Conservation (phyloP, 2,113 vertebrate species). For the Himantopus leucocephalus region DNA sequence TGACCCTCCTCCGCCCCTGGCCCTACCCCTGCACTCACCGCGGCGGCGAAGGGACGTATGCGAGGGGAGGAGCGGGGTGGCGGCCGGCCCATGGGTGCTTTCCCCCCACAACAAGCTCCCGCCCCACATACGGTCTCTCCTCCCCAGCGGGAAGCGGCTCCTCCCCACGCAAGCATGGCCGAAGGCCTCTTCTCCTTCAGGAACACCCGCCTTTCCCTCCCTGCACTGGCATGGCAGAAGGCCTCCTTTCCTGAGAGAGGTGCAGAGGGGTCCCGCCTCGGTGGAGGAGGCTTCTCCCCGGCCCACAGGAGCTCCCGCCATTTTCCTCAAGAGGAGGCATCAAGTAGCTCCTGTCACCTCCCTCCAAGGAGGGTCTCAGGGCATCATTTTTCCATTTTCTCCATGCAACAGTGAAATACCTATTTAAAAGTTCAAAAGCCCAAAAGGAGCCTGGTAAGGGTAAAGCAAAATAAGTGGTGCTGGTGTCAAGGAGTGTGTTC, state of each 20-base stretch:
- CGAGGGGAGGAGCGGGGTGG: background rate
- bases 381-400: background rate
- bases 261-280: rapidly evolving
- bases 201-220: rapidly evolving
- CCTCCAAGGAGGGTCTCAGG: no score
- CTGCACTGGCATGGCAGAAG: rapidly evolving
- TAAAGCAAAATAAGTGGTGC: background rate
- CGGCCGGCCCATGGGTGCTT: background rate
- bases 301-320: rapidly evolving
- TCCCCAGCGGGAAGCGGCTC: background rate
- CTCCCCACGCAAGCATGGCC: background rate
- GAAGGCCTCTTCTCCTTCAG: rapidly evolving
- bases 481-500: background rate
- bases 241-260: rapidly evolving
- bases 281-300: background rate
- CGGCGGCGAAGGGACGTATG: background rate
- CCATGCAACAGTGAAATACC: background rate
- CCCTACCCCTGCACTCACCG: slow-evolving; percentile 7
- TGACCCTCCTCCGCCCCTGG: background rate
- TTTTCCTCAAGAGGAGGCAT: background rate
- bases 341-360: rapidly evolving
- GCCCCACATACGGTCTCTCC: background rate
- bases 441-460: background rate
- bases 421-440: background rate
- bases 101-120: background rate